Percentiles rank a stretch among this genome's conserved stretches.
Conservation (phyloP, 2,113 vertebrate species). For the Ahaetulla prasina region DNA sequence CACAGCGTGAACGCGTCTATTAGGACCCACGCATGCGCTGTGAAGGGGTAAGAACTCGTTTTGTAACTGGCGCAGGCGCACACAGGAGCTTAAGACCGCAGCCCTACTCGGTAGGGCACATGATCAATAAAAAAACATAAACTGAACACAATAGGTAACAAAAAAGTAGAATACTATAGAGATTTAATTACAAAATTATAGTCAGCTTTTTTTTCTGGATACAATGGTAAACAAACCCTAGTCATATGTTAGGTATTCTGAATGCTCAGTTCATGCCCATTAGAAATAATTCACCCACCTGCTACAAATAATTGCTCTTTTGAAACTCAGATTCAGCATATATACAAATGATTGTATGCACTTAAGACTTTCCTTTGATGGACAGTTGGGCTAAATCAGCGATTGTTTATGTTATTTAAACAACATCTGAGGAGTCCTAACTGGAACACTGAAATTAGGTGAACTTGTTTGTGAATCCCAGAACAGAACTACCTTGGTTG, state of each 20-base stretch:
- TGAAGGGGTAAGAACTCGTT: background rate
- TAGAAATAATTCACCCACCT: background rate
- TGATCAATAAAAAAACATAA: background rate
- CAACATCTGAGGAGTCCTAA: background rate
- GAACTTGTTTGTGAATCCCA: background rate
- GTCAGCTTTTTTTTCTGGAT: background rate
- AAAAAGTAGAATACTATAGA: background rate
- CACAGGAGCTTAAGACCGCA: constrained; percentile 50
- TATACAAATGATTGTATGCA: background rate
- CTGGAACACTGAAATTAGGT: background rate
- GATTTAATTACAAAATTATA: background rate
- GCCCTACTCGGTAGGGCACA: constrained; percentile 54
- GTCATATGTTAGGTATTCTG: background rate
- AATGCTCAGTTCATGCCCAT: background rate
- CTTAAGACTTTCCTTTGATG: background rate
- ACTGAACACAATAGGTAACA: background rate
- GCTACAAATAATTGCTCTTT: background rate
- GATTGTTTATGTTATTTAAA: background rate
- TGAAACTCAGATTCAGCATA: background rate
- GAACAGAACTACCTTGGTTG: background rate
- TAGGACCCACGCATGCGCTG: constrained; percentile 57
- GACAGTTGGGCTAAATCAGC: background rate
- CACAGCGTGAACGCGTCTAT: background rate
- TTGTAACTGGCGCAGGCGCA: constrained; percentile 62
- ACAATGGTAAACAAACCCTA: background rate